Evolutionary conservation across 1,140 invertebrate genomes (phyloP), one percentile per base, ranked within the genome.

Genomic region (Zaprionus davidi): DNA sequence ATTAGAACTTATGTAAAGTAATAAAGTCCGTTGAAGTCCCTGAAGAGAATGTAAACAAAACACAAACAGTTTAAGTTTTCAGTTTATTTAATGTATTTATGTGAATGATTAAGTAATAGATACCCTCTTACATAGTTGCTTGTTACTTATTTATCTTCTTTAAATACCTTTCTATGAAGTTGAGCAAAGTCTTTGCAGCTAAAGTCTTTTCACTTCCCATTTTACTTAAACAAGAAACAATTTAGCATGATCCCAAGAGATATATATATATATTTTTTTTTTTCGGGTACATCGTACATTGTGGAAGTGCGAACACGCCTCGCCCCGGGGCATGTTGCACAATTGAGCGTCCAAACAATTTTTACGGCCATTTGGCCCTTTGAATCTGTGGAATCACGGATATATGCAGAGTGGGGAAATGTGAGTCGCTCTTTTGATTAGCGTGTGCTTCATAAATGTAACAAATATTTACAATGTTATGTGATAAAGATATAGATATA

Each of bases 401-500:
- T 65, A 51, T 28, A 38, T 38, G 15, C 24, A 31, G 9, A 55
- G 46, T 67, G 55, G 53, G 65, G 46, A 53, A 64, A 71, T 60
- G 64, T 28, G 53, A 36, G 46, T 13, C 26, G 51, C 51, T 20
- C 11, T 22, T 71, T 71, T 64, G 67, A 75, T 76, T 76, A 76
- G 73, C 73, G 56, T 55, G 44, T 71, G 60, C 11, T 60, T 58
- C 41, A 71, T 71, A 76, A 76, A 71, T 71, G 60, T 65, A 66
- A 71, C 56, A 59, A 76, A 76, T 71, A 51, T 71, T 75, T 75
- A 71, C 66, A 56, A n/a, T 69, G 63, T 31, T 22, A 31, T 22
- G 31, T 46, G 12, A 17, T 65, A 58, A 28, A 38, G 53, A 53
- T 20, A 53, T 20, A 66, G 3, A 53, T 36, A 60, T 13, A 44